Base-by-base conservation (phyloP, 2,113 vertebrate species). In the Phyllostomus discolor region DNA sequence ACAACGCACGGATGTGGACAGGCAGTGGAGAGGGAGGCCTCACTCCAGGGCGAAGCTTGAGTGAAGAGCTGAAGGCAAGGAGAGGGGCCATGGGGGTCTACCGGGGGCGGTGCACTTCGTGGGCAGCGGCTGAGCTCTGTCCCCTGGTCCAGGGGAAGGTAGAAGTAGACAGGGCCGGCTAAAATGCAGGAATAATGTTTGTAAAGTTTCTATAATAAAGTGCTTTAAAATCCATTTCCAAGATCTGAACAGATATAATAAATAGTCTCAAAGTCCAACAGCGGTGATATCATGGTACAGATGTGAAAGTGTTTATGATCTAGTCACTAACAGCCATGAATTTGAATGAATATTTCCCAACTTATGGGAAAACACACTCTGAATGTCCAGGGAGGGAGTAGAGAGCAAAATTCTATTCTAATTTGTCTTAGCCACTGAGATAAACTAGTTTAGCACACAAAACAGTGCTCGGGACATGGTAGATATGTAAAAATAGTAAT, bases 291-390 rank as follows among this genome's bases (percentile, higher is more conserved):
- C 31, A 59, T 28, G 33, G 20, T 20, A 43, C 33, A 64, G 72
- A 12, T 5, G 67, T 26, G 76, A 95, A 66, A 43, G 72, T n/a
- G 67, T 62, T 72, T 69, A 64, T 35, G 31, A 85, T 84, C 28
- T 57, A 66, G 46, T 81, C 59, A 75, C 59, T 82, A 46, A 50
- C 12, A 66, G 17, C n/a, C 31, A 79, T 1, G 16, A 62, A 17
- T 90, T 90, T 88, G 20, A 54, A 90, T 84, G 54, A 70, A 35
- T 90, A 46, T 87, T 79, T n/a, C n/a, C n/a, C n/a, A n/a, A n/a
- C n/a, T n/a, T n/a, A n/a, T 54, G 2, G 31, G 16, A 59, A 79
- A 85, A 82, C 20, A 59, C n/a, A 82, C 12, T 54, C 52, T 72
- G 57, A 83, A 92, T 67, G 5, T 62, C n/a, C 31, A n/a, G 2